Percentiles rank a stretch among this genome's conserved stretches.
Conservation (phyloP, 2,888 invertebrate genomes). For the Chaitophorus viminalis region DNA sequence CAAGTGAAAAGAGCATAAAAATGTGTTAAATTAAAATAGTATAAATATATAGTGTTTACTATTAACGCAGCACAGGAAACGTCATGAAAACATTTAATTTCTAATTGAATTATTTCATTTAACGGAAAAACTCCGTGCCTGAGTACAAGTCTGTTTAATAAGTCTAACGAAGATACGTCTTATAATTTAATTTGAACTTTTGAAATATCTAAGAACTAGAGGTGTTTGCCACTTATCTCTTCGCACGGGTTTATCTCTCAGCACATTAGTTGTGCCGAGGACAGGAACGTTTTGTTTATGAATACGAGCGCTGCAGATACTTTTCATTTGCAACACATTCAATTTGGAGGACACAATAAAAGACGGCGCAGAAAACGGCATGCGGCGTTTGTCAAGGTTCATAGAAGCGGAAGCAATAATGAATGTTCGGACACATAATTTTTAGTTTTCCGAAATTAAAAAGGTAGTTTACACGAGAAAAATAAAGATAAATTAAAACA, state of each 20-base stretch:
- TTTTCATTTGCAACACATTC: slow-evolving; percentile 54
- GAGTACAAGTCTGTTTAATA: slow-evolving; percentile 34
- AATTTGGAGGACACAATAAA: slow-evolving; percentile 47
- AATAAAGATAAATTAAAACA: slow-evolving; percentile 35
- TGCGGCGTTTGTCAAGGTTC: background rate
- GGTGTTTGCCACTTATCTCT: background rate
- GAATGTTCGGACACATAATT: slow-evolving; percentile 43
- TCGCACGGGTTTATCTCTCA: slow-evolving; percentile 17
- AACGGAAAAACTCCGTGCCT: slow-evolving; percentile 13
- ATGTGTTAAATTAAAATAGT: slow-evolving; percentile 9
- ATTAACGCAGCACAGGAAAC: background rate
- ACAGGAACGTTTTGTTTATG: slow-evolving; percentile 46
- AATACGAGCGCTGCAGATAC: slow-evolving; percentile 24
- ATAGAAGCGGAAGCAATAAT: background rate
- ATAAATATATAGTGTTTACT: background rate
- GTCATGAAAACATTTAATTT: slow-evolving; percentile 51
- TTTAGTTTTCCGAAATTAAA: background rate
- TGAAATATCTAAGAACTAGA: background rate
- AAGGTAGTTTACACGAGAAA: background rate
- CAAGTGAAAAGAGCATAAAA: background rate
- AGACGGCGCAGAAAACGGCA: background rate
- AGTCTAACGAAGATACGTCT: slow-evolving; percentile 46
- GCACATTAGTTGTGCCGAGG: background rate
- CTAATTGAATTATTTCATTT: slow-evolving; percentile 43
- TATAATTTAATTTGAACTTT: slow-evolving; percentile 57